These are phyloP conservation scores for Balanococcus diminutus DNA, from an alignment of 2,888 invertebrate genomes.

Conservation along the genomic window DNA sequence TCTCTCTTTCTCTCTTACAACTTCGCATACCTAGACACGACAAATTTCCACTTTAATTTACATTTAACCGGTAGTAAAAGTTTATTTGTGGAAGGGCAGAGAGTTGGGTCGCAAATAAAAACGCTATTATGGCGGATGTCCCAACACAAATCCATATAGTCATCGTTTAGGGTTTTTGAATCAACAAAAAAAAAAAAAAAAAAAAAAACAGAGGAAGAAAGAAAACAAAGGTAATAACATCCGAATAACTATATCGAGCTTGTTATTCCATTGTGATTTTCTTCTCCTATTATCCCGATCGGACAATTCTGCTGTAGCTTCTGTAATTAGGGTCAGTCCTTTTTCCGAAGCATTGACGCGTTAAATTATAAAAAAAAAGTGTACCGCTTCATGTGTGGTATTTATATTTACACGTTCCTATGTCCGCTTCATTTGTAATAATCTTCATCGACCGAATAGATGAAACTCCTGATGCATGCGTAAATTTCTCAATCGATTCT, in stretches of 20 bases:
- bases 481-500: neutral
- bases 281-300: neutral
- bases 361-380: slow-evolving; percentile 5
- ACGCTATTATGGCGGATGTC: neutral
- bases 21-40: neutral
- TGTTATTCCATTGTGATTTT: neutral
- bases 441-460: neutral
- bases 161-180: neutral
- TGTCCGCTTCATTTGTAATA: neutral
- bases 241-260: neutral
- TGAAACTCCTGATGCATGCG: neutral
- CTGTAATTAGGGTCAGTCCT: slow-evolving; percentile 19
- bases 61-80: slow-evolving; percentile 29
- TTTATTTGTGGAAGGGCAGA: neutral
- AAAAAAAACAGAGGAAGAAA: neutral
- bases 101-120: slow-evolving; percentile 8
- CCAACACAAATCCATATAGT: neutral
- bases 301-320: neutral
- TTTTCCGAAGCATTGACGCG: slow-evolving; percentile 18
- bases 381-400: slow-evolving; percentile 30
- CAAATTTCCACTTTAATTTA: slow-evolving; percentile 6
- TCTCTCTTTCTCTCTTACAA: neutral
- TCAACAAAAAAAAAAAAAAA: neutral
- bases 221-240: neutral
- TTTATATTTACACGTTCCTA: neutral